A percentile compares a stretch with the other conserved stretches of the same genome.
phyloP scores from a whole-genome alignment of 2,113 vertebrate species.

The Anthoscopus minutus region DNA sequence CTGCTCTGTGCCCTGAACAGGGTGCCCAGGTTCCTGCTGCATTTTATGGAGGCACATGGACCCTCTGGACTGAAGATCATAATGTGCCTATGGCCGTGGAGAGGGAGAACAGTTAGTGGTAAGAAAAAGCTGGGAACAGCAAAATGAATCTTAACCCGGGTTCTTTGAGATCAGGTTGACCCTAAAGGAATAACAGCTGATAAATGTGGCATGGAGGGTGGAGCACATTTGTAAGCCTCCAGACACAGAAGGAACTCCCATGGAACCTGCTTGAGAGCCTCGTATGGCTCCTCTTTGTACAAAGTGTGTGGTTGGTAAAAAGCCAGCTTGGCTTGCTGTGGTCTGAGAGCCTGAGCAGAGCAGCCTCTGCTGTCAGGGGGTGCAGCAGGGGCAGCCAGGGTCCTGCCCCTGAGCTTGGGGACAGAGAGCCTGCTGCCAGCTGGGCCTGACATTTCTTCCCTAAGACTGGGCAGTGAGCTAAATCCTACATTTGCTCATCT shows the following conservation, averaged over 20 bases:
- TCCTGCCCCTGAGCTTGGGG: not conserved
- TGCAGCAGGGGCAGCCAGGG: not conserved
- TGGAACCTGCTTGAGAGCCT: not conserved
- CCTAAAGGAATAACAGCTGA: not conserved
- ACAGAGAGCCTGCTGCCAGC: not conserved
- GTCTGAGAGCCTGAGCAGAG: rapidly evolving
- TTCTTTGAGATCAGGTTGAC: not conserved
- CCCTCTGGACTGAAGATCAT: not conserved
- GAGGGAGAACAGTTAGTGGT: not conserved
- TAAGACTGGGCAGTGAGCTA: not conserved
- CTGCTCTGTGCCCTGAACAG: not conserved
- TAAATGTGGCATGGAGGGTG: not conserved
- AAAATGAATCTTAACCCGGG: not conserved
- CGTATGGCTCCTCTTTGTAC: not conserved
- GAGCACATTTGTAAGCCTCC: not conserved
- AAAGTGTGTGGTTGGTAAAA: not conserved
- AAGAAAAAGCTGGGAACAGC: not conserved
- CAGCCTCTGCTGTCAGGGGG: rapidly evolving
- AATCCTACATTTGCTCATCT: not conserved
- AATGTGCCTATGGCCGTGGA: not conserved
- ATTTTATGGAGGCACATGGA: not conserved
- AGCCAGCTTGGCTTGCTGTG: rapidly evolving
- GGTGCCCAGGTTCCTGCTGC: not conserved
- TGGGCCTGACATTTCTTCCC: not conserved
- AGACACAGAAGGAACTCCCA: not conserved